Evolutionary conservation across 2,888 invertebrate species (phyloP), one percentile per base, ranked within the genome.

Genomic region (Liodrosophila aerea): DNA sequence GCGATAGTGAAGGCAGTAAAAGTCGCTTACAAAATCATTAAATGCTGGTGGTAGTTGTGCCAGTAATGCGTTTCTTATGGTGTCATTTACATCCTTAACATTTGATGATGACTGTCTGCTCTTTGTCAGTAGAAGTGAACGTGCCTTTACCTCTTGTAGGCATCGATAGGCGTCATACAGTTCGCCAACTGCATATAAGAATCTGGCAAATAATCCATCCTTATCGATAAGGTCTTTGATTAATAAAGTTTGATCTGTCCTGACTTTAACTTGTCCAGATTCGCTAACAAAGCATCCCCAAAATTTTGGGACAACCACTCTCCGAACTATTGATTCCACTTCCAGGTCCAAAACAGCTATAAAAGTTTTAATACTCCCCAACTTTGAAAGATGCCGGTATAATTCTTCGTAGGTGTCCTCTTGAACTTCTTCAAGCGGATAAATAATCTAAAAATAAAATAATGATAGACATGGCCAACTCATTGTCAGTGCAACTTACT

Each of bases 1-100:
- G 85, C 93, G 94, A 68, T 96, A 94, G 3, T 95, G 94, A 13
- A 94, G 92, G 89, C 93, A 93, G 85, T 96, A 96, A 88, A 96
- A 96, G 49, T 93, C 93, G 73, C 93, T 92, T 1, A 95, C 93
- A 27, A 95, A 93, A 7, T 92, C 89, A 83, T 94, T 93, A 76
- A 94, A 94, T 76, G 94, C 91, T 7, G 94, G 88, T 15, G 95
- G 94, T 13, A 95, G 87, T 77, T 95, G 94, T 5, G 95, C 93
- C 9, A 95, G 88, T 41, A 96, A 45, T n/a, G 87, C 68, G 29
- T 83, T 78, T 4, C 81, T 63, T 12, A 88, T 11, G 1, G 70
- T 60, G 13, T 69, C 65, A 33, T 73, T 76, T 85, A 7, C 93
- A 92, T 9, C 94, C 92, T 83, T 93, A 91, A 16, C 94, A 91